These are phyloP conservation scores for Gastrophysa polygoni DNA, from an alignment of 2,888 invertebrate species.

Conservation along the genomic window DNA sequence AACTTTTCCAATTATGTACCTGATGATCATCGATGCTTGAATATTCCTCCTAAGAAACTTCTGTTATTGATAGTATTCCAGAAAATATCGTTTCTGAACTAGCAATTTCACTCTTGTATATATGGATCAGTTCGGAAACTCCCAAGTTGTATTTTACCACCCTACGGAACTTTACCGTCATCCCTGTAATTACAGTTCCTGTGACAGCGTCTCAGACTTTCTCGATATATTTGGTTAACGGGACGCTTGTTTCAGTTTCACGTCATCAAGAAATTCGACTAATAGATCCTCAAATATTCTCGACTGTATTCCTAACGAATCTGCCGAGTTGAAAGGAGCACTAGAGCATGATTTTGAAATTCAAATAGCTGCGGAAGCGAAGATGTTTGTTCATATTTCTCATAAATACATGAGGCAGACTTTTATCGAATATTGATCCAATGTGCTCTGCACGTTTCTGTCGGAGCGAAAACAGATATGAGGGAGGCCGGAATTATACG, in stretches of 20 bases:
- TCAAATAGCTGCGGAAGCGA: background rate
- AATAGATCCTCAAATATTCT: background rate
- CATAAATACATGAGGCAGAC: background rate
- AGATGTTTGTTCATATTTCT: constrained; percentile 1
- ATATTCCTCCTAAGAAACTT: no score
- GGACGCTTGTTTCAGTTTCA: background rate
- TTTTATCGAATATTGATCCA: background rate
- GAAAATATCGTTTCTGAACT: no score
- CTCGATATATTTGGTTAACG: background rate
- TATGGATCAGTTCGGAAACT: no score
- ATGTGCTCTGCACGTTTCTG: background rate
- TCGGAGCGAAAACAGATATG: background rate
- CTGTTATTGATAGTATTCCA: no score
- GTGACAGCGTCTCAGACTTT: background rate
- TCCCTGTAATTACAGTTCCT: background rate
- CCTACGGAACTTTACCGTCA: no score
- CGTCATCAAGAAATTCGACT: background rate
- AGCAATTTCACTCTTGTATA: no score
- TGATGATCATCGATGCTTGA: no score
- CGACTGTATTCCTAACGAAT: background rate
- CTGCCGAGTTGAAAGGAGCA: background rate
- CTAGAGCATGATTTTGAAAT: constrained; percentile 1
- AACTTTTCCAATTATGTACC: no score
- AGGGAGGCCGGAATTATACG: background rate
- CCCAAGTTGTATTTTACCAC: no score